Conservation (phyloP, 2,888 invertebrate species). For the Apodemia zela region DNA sequence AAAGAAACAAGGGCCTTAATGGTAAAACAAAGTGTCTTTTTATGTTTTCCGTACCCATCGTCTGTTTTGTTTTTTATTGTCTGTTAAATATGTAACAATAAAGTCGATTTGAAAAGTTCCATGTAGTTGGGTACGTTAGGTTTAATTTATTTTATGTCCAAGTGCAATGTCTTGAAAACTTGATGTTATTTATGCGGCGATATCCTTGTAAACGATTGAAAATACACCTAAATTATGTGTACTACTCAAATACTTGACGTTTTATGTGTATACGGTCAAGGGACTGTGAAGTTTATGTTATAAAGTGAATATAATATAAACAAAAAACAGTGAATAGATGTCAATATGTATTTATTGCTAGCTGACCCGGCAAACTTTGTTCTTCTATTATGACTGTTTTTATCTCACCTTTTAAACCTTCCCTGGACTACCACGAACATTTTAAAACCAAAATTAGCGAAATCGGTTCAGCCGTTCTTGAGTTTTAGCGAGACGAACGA, state of each 20-base stretch:
- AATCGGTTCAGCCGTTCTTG: too few species aligned
- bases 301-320: background rate
- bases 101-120: constrained; percentile 51
- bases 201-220: constrained; percentile 23
- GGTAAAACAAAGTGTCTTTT: constrained; percentile 37
- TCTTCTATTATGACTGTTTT: too few species aligned
- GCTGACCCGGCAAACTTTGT: too few species aligned
- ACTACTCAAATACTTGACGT: background rate
- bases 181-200: constrained; percentile 11
- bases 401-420: too few species aligned
- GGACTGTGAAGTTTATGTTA: background rate
- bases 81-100: constrained; percentile 69
- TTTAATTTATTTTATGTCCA: constrained; percentile 60
- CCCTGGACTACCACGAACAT: too few species aligned
- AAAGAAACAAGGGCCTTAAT: constrained; percentile 17
- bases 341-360: too few species aligned
- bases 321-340: too few species aligned
- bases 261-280: constrained; percentile 2
- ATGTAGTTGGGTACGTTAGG: constrained; percentile 52
- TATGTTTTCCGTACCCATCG: constrained; percentile 41
- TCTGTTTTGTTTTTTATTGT: constrained; percentile 34
- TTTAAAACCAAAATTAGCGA: too few species aligned
- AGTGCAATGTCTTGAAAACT: constrained; percentile 41
- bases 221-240: constrained; percentile 16
- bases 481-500: too few species aligned